Evolutionary conservation across 2,113 vertebrate species (phyloP), one percentile per base, ranked within the genome.

Genomic region (Platysternon megacephalum): DNA sequence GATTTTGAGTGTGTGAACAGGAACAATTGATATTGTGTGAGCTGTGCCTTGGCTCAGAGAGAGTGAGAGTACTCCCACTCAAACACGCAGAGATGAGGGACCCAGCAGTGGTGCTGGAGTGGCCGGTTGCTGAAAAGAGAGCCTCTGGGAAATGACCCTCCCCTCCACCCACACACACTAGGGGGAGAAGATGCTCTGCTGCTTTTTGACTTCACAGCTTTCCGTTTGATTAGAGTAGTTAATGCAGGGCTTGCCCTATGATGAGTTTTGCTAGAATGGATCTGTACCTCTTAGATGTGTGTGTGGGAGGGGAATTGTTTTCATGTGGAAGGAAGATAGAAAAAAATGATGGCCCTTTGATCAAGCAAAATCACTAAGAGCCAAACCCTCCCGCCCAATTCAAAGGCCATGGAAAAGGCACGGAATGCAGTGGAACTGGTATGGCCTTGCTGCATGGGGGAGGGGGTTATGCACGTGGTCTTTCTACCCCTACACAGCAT

Each of bases 371-470:
- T 72, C 35, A 1, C 16, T 26, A 74, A 46, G 32, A 76, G 12
- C 61, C 26, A 46, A 14, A 87, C 8, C 53, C 11, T 81, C 48
- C 24, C 12, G 8, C 5, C 88, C 2, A 1, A 61, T n/a, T 80
- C 44, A 24, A 6, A 35, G 35, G 53, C 10, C 2, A 2, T 22
- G 12, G 74, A 8, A 80, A n/a, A 52, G 56, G 49, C 19, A 46
- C 48, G 76, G 84, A 19, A 6, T 83, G 22, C 1, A 51, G 14
- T 68, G 29, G 65, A 84, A 11, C 0, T 2, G 35, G 51, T 53
- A 2, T 11, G 51, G 52, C 11, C 3, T 0, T 1, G 53, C 42
- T 44, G 5, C 55, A 19, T 46, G 83, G 79, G 5, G 72, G 22
- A 55, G 21, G n/a, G 19, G 4, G 51, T 2, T 21, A 24, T 17